Evolutionary conservation across 2,888 invertebrate genomes (phyloP).

Genomic region (Tenthredo notha): DNA sequence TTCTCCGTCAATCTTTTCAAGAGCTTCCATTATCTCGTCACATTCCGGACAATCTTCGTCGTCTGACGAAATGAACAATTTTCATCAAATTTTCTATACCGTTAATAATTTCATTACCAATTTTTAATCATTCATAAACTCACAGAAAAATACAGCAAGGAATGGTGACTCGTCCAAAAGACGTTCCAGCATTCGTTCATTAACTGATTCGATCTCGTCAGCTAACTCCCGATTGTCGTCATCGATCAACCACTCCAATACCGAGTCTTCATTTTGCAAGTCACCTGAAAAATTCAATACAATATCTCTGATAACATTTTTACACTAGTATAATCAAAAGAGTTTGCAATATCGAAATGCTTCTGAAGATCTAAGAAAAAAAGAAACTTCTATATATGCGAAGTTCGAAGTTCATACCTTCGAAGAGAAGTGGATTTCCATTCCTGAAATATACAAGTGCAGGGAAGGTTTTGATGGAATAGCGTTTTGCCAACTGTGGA

Average conservation of each 20-base stretch:
- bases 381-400: background rate
- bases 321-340: background rate
- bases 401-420: constrained; percentile 75
- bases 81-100: background rate
- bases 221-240: constrained; percentile 96
- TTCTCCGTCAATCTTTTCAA: constrained; percentile 97
- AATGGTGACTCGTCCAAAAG: constrained; percentile 92
- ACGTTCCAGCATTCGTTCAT: constrained; percentile 92
- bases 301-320: background rate
- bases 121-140: constrained; percentile 72
- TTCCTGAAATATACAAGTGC: constrained; percentile 94
- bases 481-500: constrained; percentile 93
- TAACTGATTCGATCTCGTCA: constrained; percentile 96
- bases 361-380: background rate
- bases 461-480: constrained; percentile 96
- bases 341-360: background rate
- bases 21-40: constrained; percentile 92
- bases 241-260: constrained; percentile 95
- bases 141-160: constrained; percentile 95
- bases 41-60: constrained; percentile 96
- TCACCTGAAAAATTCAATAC: constrained; percentile 82
- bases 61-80: constrained; percentile 79
- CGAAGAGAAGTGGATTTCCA: constrained; percentile 82
- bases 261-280: constrained; percentile 94
- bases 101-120: background rate